A percentile compares a stretch with the other conserved stretches of the same genome.
Conservation (phyloP, 1,140 invertebrate genomes). For the Drosophila carrolli region DNA sequence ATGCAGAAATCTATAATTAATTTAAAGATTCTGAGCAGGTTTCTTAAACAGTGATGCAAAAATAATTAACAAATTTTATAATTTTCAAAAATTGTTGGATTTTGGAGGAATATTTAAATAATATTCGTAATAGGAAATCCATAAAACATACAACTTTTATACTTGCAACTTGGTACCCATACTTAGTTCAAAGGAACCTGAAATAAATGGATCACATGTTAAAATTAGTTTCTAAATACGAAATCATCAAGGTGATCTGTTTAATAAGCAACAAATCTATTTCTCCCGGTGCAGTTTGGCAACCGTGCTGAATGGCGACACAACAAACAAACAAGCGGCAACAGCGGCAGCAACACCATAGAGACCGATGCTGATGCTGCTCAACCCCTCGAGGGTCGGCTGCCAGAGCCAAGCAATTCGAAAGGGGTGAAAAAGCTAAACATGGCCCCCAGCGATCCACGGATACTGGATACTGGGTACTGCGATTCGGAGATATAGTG, state of each 20-base stretch:
- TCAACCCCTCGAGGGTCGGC: slow-evolving; percentile 66
- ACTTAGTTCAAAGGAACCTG: too few species aligned
- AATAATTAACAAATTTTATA: too few species aligned
- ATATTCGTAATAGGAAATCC: too few species aligned
- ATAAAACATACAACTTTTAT: too few species aligned
- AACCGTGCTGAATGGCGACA: slow-evolving; percentile 73
- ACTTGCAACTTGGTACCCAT: too few species aligned
- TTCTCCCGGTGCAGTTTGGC: slow-evolving; percentile 9
- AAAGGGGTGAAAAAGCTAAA: slow-evolving; percentile 77
- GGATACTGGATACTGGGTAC: not conserved
- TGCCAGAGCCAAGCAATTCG: slow-evolving; percentile 68
- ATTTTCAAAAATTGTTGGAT: too few species aligned
- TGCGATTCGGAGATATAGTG: not conserved
- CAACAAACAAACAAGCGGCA: slow-evolving; percentile 76
- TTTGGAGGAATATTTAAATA: too few species aligned
- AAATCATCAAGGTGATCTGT: not conserved
- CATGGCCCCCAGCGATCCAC: slow-evolving; percentile 72
- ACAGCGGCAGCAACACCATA: slow-evolving; percentile 46
- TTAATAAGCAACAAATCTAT: not conserved
- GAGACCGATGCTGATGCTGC: slow-evolving; percentile 27
- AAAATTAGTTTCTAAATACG: not conserved
- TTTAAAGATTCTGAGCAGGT: too few species aligned
- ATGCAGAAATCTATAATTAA: too few species aligned
- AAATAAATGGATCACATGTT: too few species aligned
- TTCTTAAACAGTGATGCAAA: too few species aligned